These are phyloP conservation scores for Beroe ovata DNA, from an alignment of 37 sponge, comb jelly and placozoan species.

Conservation along the genomic window DNA sequence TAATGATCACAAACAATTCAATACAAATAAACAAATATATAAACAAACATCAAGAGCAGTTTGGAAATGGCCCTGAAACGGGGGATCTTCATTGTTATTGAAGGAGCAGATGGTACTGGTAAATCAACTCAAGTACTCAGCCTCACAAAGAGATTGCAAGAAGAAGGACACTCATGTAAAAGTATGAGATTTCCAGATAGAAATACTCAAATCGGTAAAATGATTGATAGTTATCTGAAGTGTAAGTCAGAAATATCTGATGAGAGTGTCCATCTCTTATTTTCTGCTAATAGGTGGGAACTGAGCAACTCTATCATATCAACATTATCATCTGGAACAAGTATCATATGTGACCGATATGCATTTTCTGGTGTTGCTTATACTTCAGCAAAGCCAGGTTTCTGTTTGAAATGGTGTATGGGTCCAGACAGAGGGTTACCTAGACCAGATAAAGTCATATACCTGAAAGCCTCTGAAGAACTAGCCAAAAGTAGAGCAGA, in stretches of 20 bases:
- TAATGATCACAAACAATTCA: too few relatives aligned
- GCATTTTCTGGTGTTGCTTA: conserved; percentile 67
- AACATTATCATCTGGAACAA: conserved; percentile 31
- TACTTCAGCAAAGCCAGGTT: conserved; percentile 44
- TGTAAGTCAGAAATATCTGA: conserved; percentile 38
- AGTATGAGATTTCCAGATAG: conserved; percentile 57
- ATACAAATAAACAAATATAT: too few relatives aligned
- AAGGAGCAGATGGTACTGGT: conserved; percentile 65
- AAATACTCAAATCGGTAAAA: conserved; percentile 49
- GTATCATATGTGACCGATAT: conserved; percentile 59
- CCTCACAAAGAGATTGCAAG: conserved; percentile 12
- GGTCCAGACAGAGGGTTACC: conserved; percentile 34
- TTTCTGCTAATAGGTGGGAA: conserved; percentile 63
- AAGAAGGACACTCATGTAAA: conserved; percentile 22
- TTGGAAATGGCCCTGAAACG: conserved; percentile 33
- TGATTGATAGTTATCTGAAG: conserved; percentile 60
- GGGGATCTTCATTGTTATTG: conserved; percentile 52
- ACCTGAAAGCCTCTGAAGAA: conserved; percentile 29
- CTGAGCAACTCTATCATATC: neutral
- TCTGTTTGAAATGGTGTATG: conserved; percentile 44
- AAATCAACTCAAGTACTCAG: conserved; percentile 56
- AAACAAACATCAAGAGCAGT: too few relatives aligned
- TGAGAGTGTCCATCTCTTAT: conserved; percentile 55
- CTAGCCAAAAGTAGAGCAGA: conserved; percentile 7
- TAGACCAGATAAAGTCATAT: conserved; percentile 21